Percentiles rank a stretch among this genome's conserved stretches.
Conservation (phyloP, 2,888 invertebrate genomes). For the Epicampocera succincta region DNA sequence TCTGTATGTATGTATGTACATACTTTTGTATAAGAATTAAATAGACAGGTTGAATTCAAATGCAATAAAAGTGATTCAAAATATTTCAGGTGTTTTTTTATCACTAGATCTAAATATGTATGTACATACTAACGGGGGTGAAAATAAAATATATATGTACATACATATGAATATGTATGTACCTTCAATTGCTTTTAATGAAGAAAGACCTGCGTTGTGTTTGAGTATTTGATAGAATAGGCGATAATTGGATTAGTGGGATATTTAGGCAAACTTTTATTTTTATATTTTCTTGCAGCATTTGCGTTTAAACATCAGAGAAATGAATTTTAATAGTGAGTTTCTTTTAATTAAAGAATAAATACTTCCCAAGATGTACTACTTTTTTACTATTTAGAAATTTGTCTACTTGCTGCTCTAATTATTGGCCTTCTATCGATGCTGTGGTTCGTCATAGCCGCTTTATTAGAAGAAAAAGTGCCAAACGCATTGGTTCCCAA, state of each 20-base stretch:
- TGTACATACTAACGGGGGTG: not conserved
- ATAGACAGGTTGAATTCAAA: conserved; percentile 29
- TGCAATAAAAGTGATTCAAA: conserved; percentile 48
- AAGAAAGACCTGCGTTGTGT: conserved; percentile 13
- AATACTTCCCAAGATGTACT: not conserved
- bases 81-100: conserved; percentile 2
- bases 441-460: conserved; percentile 73
- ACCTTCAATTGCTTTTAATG: conserved; percentile 18
- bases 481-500: conserved; percentile 73
- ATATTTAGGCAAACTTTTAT: conserved; percentile 20
- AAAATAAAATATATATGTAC: conserved; percentile 12
- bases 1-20: not conserved
- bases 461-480: conserved; percentile 73
- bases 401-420: conserved; percentile 72
- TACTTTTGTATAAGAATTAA: not conserved
- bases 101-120: not conserved
- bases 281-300: conserved; percentile 30
- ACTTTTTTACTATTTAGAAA: conserved; percentile 71
- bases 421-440: conserved; percentile 73
- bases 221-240: conserved; percentile 16
- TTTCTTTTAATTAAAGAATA: conserved; percentile 13
- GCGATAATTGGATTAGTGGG: conserved; percentile 64
- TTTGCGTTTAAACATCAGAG: conserved; percentile 13
- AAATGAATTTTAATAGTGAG: conserved; percentile 74
- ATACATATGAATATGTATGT: conserved; percentile 4